Conservation (phyloP, 2,797 vertebrate genomes). For the Neosilurus hyrtlii region DNA sequence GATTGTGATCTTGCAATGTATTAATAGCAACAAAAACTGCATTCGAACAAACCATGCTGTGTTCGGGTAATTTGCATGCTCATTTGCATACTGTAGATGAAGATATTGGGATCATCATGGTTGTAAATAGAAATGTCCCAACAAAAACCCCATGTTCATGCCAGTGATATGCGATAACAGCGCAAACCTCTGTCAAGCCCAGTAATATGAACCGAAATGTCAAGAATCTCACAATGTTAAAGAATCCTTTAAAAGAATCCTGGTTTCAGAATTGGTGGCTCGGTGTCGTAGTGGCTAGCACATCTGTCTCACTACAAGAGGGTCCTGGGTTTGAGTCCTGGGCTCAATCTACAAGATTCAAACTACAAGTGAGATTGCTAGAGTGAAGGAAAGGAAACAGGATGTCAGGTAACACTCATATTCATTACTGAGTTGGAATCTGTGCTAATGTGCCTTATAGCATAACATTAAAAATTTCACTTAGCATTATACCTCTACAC, state of each 20-base stretch:
- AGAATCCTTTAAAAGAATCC: no score
- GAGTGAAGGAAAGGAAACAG: no score
- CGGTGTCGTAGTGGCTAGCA: no score
- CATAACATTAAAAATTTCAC: background rate
- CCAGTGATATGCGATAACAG: background rate
- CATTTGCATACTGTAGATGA: slow-evolving; percentile 2
- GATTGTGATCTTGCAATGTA: background rate
- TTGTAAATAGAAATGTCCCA: background rate
- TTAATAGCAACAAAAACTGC: background rate
- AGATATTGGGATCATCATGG: background rate
- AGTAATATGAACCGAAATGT: no score
- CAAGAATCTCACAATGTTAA: no score
- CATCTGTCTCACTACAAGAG: no score
- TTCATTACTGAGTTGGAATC: background rate
- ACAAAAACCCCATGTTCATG: background rate
- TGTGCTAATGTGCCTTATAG: background rate
- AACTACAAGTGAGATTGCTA: background rate
- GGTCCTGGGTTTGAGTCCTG: no score
- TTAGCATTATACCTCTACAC: background rate
- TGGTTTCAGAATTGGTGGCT: no score
- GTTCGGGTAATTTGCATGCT: background rate
- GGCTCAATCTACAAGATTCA: background rate
- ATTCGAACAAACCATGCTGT: background rate
- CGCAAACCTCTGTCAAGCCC: no score
- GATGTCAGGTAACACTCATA: background rate